Evolutionary conservation across 2,888 invertebrate species (phyloP), one percentile per base, ranked within the genome.

Genomic region (Aricia artaxerxes): DNA sequence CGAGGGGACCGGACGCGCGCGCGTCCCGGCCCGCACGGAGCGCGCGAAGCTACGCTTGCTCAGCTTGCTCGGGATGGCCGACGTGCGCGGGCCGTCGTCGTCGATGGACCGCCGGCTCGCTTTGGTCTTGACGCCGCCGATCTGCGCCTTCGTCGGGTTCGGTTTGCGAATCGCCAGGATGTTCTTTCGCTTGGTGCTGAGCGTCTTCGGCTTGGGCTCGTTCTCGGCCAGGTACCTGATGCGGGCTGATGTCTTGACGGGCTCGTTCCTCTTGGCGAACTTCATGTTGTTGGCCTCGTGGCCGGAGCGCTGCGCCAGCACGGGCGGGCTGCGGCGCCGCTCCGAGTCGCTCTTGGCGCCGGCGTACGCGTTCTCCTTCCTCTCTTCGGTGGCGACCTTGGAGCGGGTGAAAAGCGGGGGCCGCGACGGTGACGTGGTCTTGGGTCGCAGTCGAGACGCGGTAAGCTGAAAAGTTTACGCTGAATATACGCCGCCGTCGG

Each of bases 341-440:
- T 92, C 92, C 6, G 87, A 44, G 84, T 91, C 92, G 6, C 86
- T 85, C 82, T 91, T 92, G 73, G 90, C 91, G 76, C 90, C 91
- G 24, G 84, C 88, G 88, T 92, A 94, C 1, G 94, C 87, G 88
- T 94, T 94, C 84, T 94, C 94, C 81, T 94, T 94, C 80, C 94
- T 89, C 80, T 94, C 94, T 81, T 94, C 93, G 3, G 88, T 90
- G 76, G 88, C 90, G 76, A 88, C 90, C 80, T 93, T 94, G 78
- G 91, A 86, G 78, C 94, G 92, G 38, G 88, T 87, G 87, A 90
- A 94, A 40, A 91, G 86, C 64, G 92, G 93, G 83, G 84, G 87
- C 35, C 92, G 88, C 7, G 88, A 85, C 72, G 93, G 92, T 0
- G 92, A 92, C 73, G 87, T 84, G 40, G 90, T 88, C 86, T 93